Conservation (phyloP, 1,140 invertebrate genomes). For the Glossosoma conforme region DNA sequence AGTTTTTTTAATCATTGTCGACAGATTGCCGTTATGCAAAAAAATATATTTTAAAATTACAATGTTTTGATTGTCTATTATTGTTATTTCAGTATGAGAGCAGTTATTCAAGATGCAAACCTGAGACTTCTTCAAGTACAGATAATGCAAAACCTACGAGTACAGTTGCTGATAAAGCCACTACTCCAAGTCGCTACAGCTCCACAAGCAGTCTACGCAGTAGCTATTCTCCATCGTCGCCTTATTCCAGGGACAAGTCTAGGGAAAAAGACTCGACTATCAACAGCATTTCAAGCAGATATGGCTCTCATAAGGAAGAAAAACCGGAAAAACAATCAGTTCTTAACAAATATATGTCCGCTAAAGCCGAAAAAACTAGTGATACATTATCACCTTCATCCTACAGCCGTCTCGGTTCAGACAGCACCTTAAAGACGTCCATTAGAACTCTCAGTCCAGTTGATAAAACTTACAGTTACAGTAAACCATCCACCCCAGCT, state of each 20-base stretch:
- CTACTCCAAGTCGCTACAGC: slow-evolving; percentile 14
- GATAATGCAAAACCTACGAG: slow-evolving; percentile 11
- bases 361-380: slow-evolving; percentile 16
- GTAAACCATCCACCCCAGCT: slow-evolving; percentile 8
- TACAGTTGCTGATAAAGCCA: slow-evolving; percentile 10
- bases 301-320: slow-evolving; percentile 18
- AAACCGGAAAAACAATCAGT: slow-evolving; percentile 23
- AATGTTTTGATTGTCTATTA: background rate
- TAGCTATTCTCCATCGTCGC: slow-evolving; percentile 13
- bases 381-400: slow-evolving; percentile 4
- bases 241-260: slow-evolving; percentile 26
- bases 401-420: slow-evolving; percentile 17
- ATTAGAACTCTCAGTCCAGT: slow-evolving; percentile 40
- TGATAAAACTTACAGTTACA: slow-evolving; percentile 32
- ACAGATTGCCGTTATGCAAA: no score
- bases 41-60: no score
- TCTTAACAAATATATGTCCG: slow-evolving; percentile 25
- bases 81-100: slow-evolving; percentile 28
- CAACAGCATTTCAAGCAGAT: slow-evolving; percentile 10
- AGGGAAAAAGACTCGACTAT: slow-evolving; percentile 17
- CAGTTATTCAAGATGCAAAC: slow-evolving; percentile 21
- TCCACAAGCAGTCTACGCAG: slow-evolving; percentile 16
- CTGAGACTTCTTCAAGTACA: slow-evolving; percentile 14
- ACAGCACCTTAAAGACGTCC: slow-evolving; percentile 35
- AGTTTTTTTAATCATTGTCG: no score